Evolutionary conservation across 2,888 invertebrate species (phyloP).

Genomic region (Muscina levida): DNA sequence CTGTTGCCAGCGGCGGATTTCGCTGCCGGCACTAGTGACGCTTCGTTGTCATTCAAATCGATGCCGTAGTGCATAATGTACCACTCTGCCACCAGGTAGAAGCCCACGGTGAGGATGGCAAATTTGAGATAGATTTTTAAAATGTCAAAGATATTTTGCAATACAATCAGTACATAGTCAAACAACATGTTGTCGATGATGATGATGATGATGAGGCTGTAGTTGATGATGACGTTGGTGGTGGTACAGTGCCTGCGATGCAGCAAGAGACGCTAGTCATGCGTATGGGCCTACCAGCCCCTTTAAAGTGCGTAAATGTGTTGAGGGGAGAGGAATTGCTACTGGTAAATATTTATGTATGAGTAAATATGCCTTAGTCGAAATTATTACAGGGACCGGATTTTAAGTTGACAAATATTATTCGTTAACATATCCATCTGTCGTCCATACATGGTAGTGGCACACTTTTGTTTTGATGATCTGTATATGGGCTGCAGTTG

Average conservation of each 20-base stretch:
- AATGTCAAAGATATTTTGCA: slow-evolving; percentile 71
- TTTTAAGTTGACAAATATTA: slow-evolving; percentile 36
- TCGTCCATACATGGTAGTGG: neutral
- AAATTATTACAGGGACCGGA: slow-evolving; percentile 19
- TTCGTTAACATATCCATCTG: slow-evolving; percentile 23
- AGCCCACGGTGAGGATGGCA: slow-evolving; percentile 72
- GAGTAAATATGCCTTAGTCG: neutral
- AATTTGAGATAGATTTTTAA: slow-evolving; percentile 77
- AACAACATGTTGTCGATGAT: slow-evolving; percentile 26
- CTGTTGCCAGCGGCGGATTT: slow-evolving; percentile 70
- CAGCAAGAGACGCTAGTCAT: neutral
- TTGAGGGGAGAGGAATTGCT: neutral
- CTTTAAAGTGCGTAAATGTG: neutral
- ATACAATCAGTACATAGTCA: slow-evolving; percentile 69
- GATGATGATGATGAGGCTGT: neutral
- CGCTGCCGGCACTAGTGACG: slow-evolving; percentile 58
- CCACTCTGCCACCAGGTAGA: slow-evolving; percentile 76
- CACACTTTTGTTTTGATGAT: slow-evolving; percentile 36
- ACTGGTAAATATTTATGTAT: neutral
- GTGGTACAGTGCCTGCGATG: neutral
- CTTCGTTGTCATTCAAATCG: slow-evolving; percentile 70
- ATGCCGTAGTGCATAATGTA: slow-evolving; percentile 73
- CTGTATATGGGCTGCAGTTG: slow-evolving; percentile 57
- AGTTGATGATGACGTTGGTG: neutral
- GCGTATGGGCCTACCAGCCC: no score